Conservation (phyloP, 2,113 vertebrate genomes). For the Mugil cephalus region DNA sequence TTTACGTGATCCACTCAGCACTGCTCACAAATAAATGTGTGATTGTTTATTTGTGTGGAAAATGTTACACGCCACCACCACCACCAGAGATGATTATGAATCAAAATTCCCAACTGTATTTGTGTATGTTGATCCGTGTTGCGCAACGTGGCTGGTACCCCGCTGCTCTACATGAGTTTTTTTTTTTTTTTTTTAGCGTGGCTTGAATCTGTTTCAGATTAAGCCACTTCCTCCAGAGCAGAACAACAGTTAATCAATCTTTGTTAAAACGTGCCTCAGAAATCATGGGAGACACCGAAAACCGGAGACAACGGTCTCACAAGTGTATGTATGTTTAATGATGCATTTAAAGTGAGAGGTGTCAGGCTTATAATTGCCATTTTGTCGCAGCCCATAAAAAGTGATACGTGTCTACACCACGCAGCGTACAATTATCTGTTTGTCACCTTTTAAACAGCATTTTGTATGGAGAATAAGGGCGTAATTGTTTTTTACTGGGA, state of each 20-base stretch:
- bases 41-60: background rate
- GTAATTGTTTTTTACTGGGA: conserved; percentile 33
- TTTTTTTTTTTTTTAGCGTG: conserved; percentile 9
- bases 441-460: conserved; percentile 65
- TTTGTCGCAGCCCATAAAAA: conserved; percentile 47
- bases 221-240: conserved; percentile 46
- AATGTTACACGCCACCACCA: background rate
- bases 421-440: conserved; percentile 34
- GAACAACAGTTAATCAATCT: conserved; percentile 60
- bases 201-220: conserved; percentile 68
- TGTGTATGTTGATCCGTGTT: conserved; percentile 6
- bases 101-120: conserved; percentile 1
- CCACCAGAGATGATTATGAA: background rate
- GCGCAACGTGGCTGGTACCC: conserved; percentile 1
- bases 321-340: conserved; percentile 20
- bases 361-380: conserved; percentile 42
- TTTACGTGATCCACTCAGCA: conserved; percentile 26
- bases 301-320: conserved; percentile 1
- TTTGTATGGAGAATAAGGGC: conserved; percentile 13
- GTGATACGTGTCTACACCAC: conserved; percentile 21
- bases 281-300: conserved; percentile 28
- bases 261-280: conserved; percentile 56
- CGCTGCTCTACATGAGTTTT: conserved; percentile 12
- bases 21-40: conserved; percentile 16
- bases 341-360: conserved; percentile 19